Base-by-base conservation (phyloP, 2,888 invertebrate genomes). In the Callosobruchus maculatus region DNA sequence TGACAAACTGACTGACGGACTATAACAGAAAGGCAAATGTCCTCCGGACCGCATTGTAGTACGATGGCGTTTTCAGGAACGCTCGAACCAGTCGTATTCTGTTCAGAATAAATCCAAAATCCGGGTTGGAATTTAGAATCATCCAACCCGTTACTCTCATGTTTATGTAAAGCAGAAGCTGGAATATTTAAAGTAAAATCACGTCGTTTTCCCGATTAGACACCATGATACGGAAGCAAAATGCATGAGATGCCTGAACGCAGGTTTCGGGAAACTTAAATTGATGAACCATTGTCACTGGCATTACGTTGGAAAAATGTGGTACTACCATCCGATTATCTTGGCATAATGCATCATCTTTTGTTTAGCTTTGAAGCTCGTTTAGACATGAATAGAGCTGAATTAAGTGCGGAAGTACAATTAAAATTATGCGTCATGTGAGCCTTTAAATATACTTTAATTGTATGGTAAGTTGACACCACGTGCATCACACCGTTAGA, bases 101-200 rank as follows among this genome's bases (percentile, higher is more conserved):
- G 68, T 69, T 69, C 72, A 26, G 49, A 21, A 20, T 72, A 66
- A 72, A 49, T 31, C 21, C 21, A 67, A 72, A 72, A 72, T 31
- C 21, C 69, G 30, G 21, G 20, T 66, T 66, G 72, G 69, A 69
- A 72, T 72, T 72, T 69, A 66, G 69, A 68, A 49, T 68, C 49
- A 18, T 49, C 49, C 49, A 69, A 72, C 72, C 72, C 69, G 72
- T 30, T 72, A 49, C 68, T 49, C 72, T 72, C 72, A 72, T 72
- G 69, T 72, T 72, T 72, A 72, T 72, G 72, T 72, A 72, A 68
- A 69, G 22, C 69, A 20, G 49, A 21, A 68, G 21, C 18, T 72
- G 69, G 69, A 69, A 72, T 49, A 66, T 72, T 72, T 72, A 72
- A 72, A 72, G 68, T 72, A 72, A 72, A 72, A 72, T 72, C 72